These are phyloP conservation scores for Muscicapa striata DNA, from an alignment of 2,797 vertebrate genomes.

Conservation along the genomic window DNA sequence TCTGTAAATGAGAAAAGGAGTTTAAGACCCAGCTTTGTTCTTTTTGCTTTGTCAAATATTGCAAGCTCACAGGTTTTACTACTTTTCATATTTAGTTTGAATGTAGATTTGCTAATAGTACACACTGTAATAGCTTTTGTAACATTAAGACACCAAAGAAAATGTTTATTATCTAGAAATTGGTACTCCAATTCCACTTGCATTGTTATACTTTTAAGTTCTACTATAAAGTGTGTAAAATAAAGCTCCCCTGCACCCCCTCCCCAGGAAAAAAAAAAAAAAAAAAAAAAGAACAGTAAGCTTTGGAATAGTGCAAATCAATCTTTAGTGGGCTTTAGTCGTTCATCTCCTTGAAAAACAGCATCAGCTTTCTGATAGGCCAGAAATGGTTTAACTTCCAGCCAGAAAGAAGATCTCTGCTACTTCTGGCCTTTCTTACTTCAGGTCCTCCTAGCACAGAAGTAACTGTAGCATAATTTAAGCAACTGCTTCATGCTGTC, in stretches of 20 bases:
- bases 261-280: too few relatives aligned
- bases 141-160: neutral
- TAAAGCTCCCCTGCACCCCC: accelerated
- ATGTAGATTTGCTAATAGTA: neutral
- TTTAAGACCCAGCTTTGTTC: neutral
- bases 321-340: neutral
- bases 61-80: neutral
- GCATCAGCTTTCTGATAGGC: neutral
- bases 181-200: neutral
- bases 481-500: neutral
- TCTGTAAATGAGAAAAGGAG: neutral
- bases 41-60: neutral
- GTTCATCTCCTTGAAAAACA: neutral
- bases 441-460: neutral
- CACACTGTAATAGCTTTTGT: neutral
- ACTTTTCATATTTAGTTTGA: neutral
- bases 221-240: neutral
- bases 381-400: neutral
- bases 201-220: neutral
- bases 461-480: neutral
- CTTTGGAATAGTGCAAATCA: neutral
- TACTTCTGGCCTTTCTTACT: neutral
- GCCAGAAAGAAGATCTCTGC: neutral
- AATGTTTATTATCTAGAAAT: neutral
- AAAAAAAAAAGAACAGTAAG: neutral